phyloP scores from a whole-genome alignment of 64 coral and sea anemone species.

The Montipora sp. region DNA sequence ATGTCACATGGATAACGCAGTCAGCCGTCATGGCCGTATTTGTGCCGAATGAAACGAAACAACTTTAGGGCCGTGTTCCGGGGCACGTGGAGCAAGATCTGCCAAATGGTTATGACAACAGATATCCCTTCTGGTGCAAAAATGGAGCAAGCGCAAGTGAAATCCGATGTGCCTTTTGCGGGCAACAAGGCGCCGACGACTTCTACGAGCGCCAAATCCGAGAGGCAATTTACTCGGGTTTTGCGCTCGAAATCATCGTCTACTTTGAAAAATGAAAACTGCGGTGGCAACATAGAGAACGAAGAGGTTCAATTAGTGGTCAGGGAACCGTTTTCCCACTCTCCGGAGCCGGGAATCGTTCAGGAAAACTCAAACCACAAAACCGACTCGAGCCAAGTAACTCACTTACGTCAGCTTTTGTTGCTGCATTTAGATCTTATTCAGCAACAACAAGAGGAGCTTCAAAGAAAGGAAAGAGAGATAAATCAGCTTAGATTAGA shows the following conservation, averaged over 20 bases:
- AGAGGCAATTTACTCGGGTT: conserved; percentile 73
- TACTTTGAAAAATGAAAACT: conserved; percentile 57
- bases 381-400: conserved; percentile 83
- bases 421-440: conserved; percentile 98
- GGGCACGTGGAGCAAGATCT: conserved; percentile 81
- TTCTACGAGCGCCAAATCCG: conserved; percentile 70
- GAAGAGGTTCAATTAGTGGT: conserved; percentile 6
- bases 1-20: conserved; percentile 42
- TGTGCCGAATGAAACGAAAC: conserved; percentile 31
- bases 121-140: conserved; percentile 60
- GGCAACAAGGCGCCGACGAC: conserved; percentile 71
- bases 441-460: conserved; percentile 95
- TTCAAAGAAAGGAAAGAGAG: conserved; percentile 93
- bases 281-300: conserved; percentile 59
- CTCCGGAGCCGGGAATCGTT: conserved; percentile 41
- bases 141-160: conserved; percentile 75
- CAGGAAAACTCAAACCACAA: conserved; percentile 83
- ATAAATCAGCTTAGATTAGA: conserved; percentile 91
- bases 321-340: conserved; percentile 44
- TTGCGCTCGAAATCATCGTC: conserved; percentile 88
- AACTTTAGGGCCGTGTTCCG: conserved; percentile 81
- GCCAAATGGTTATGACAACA: conserved; percentile 89
- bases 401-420: conserved; percentile 92
- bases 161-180: conserved; percentile 62
- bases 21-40: conserved; percentile 19